These are phyloP conservation scores for Carassius auratus DNA, from an alignment of 2,113 vertebrate species.

Conservation along the genomic window DNA sequence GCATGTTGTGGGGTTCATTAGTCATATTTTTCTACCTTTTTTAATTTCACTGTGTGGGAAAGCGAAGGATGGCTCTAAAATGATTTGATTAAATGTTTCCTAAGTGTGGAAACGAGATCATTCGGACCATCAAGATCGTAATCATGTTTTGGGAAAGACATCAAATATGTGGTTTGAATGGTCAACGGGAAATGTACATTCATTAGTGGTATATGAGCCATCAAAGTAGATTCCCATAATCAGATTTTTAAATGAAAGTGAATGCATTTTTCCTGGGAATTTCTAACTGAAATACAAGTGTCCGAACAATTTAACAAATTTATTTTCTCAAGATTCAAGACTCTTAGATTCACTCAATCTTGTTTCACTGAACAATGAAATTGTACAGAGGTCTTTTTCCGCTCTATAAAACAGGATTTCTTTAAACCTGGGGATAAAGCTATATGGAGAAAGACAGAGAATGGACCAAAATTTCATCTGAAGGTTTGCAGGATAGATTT, in stretches of 20 bases:
- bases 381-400: not conserved
- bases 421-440: not conserved
- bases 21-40: not conserved
- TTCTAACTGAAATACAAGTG: not conserved
- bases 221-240: conserved; percentile 13
- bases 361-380: not conserved
- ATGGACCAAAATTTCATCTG: too few species aligned
- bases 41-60: not conserved
- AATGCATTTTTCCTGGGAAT: not conserved
- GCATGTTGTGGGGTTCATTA: not conserved
- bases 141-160: not conserved
- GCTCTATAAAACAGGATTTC: not conserved
- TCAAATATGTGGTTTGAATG: not conserved
- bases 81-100: not conserved
- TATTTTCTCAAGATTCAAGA: not conserved
- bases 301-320: not conserved
- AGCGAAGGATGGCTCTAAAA: not conserved
- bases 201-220: conserved; percentile 21
- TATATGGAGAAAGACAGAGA: not conserved
- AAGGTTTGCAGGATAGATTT: not conserved
- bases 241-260: not conserved
- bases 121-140: not conserved
- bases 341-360: not conserved
- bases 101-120: not conserved
- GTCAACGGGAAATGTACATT: conserved; percentile 1